Evolutionary conservation across 2,797 vertebrate species (phyloP), one percentile per base, ranked within the genome.

Genomic region (Vipera ursinii): DNA sequence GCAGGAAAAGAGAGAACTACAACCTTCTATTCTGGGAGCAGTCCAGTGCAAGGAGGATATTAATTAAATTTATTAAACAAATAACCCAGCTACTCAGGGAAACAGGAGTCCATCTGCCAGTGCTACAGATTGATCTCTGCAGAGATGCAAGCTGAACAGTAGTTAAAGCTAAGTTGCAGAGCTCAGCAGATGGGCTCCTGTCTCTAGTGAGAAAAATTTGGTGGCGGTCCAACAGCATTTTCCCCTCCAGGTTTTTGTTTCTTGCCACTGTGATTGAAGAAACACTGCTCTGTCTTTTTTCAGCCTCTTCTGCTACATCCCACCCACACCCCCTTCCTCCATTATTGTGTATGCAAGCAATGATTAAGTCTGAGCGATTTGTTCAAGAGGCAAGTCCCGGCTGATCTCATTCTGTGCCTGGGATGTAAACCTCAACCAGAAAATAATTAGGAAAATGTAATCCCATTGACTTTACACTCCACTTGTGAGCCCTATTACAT

Each of bases 51-150:
- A 97, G 97, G 97, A 97, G 98, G 98, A 98, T 98, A 98, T 98
- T 99, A 98, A 99, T 99, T 98, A 98, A 98, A 98, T 98, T 98
- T 98, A 98, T 98, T 98, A 98, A 98, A 98, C 98, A 98, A 98
- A 98, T 98, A 98, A 98, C 97, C 97, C 97, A 98, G 97, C 94
- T 96, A 98, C 97, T 98, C 95, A 92, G 96, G 97, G 97, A 98
- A 97, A 97, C 97, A 97, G 97, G 97, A 97, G 97, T 98, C 98
- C 98, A 98, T 98, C 98, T 98, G 98, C 98, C 97, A 97, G 98
- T 96, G 97, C 97, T 93, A 96, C 96, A 97, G 97, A 97, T 97
- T 96, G 97, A 97, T 98, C 98, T 98, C 98, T 97, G 97, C 96
- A 96, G 98, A 98, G 98, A 98, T 96, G 95, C 94, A 95, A 97